Evolutionary conservation across 2,888 invertebrate species (phyloP).

Genomic region (Leptarthrus brevirostris): DNA sequence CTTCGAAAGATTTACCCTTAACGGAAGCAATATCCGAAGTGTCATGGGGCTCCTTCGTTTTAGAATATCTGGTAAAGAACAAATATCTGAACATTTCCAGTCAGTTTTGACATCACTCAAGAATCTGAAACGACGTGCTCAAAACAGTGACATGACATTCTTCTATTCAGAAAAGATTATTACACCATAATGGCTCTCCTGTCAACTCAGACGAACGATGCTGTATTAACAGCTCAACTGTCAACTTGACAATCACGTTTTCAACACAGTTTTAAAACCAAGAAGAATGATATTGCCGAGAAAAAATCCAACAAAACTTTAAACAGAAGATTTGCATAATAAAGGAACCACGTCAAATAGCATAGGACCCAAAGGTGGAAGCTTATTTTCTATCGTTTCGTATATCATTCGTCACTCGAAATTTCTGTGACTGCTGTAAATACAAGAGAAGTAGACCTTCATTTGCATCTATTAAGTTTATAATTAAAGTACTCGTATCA

Average conservation of each 20-base stretch:
- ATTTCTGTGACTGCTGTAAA: no score
- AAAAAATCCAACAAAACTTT: no score
- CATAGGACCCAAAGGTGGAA: no score
- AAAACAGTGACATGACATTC: slow-evolving; percentile 14
- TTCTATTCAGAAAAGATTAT: not conserved
- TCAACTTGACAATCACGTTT: not conserved
- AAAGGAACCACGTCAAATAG: no score
- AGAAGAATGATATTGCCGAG: no score
- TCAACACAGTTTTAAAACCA: no score
- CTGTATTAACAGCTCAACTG: not conserved
- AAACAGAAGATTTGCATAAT: no score
- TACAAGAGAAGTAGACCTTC: no score
- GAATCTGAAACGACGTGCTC: slow-evolving; percentile 22
- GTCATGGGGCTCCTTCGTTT: slow-evolving; percentile 16
- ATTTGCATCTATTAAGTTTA: no score
- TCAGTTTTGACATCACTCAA: slow-evolving; percentile 12
- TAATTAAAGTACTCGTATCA: no score
- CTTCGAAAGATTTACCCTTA: slow-evolving; percentile 1
- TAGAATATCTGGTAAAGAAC: not conserved
- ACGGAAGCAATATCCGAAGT: slow-evolving; percentile 13
- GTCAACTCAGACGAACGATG: not conserved
- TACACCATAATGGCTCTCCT: not conserved
- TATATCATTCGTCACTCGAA: no score
- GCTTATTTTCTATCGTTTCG: no score
- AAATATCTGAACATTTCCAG: not conserved